Percentiles rank a stretch among this genome's conserved stretches.
Evolutionary conservation across 2,888 invertebrate species (phyloP).

Genomic region (Hypolimnas misippus): DNA sequence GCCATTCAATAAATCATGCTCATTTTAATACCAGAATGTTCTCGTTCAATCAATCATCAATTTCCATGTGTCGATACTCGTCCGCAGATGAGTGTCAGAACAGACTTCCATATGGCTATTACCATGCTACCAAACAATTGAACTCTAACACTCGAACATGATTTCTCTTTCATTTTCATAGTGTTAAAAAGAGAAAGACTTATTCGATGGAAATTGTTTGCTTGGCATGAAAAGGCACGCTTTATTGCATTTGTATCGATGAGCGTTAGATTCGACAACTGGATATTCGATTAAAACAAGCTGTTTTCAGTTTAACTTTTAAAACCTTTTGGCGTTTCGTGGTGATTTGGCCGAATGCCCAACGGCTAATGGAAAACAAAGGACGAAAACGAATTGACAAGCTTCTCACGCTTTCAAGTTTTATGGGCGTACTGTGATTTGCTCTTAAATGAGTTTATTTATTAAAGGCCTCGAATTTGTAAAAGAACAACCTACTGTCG

Average conservation of each 20-base stretch:
- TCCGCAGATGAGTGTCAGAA: conserved; percentile 1
- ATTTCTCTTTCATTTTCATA: neutral
- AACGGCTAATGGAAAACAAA: conserved; percentile 6
- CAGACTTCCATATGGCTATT: conserved; percentile 3
- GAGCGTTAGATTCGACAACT: conserved; percentile 35
- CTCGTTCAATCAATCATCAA: conserved; percentile 7
- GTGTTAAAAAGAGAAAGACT: conserved; percentile 18
- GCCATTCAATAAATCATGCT: neutral
- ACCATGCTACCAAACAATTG: conserved; percentile 19
- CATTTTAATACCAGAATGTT: neutral
- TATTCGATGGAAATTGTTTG: conserved; percentile 18
- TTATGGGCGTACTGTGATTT: conserved; percentile 6
- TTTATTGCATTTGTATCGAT: conserved; percentile 36
- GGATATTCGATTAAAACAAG: conserved; percentile 69
- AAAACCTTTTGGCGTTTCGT: conserved; percentile 59
- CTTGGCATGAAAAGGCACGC: conserved; percentile 26
- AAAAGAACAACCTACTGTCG: neutral
- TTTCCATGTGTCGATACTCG: conserved; percentile 2
- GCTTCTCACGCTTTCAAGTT: conserved; percentile 5
- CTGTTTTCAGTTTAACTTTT: conserved; percentile 56
- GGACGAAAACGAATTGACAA: neutral
- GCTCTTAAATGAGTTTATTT: conserved; percentile 11
- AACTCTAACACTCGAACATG: neutral
- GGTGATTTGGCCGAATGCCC: conserved; percentile 38
- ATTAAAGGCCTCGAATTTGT: neutral